These are phyloP conservation scores for Drymodes brunneopygia DNA, from an alignment of 2,113 vertebrate genomes.

Conservation along the genomic window DNA sequence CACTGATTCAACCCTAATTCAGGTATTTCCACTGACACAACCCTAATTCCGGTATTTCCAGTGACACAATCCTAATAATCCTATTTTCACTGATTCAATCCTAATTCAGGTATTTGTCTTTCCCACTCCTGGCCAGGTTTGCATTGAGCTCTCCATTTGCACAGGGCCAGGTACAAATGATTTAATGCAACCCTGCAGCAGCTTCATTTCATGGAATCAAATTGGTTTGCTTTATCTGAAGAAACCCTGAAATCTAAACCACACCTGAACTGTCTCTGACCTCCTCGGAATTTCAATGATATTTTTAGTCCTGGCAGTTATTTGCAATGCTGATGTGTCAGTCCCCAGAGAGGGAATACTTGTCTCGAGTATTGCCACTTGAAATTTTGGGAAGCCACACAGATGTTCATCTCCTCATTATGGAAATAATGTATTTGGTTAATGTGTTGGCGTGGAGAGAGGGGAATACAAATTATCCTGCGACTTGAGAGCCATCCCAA, in stretches of 20 bases:
- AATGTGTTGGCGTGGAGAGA: constrained; percentile 50
- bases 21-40: too few relatives aligned
- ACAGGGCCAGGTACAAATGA: neutral
- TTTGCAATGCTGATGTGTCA: constrained; percentile 49
- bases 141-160: neutral
- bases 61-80: fast-evolving
- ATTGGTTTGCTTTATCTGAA: neutral
- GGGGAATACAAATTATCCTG: constrained; percentile 60
- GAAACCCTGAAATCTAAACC: neutral
- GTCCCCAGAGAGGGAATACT: constrained; percentile 48
- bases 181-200: neutral
- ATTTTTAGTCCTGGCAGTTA: constrained; percentile 11
- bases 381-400: constrained; percentile 64
- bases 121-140: neutral
- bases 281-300: neutral
- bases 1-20: fast-evolving
- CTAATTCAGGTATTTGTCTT: neutral
- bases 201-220: neutral
- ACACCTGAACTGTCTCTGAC: constrained; percentile 26
- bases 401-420: constrained; percentile 67
- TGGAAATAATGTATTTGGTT: constrained; percentile 64
- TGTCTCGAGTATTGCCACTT: constrained; percentile 59
- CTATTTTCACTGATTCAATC: too few relatives aligned
- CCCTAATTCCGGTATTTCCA: neutral
- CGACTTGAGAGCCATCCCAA: constrained; percentile 34